phyloP scores from a whole-genome alignment of 2,797 vertebrate species.

The Hirundo rustica region DNA sequence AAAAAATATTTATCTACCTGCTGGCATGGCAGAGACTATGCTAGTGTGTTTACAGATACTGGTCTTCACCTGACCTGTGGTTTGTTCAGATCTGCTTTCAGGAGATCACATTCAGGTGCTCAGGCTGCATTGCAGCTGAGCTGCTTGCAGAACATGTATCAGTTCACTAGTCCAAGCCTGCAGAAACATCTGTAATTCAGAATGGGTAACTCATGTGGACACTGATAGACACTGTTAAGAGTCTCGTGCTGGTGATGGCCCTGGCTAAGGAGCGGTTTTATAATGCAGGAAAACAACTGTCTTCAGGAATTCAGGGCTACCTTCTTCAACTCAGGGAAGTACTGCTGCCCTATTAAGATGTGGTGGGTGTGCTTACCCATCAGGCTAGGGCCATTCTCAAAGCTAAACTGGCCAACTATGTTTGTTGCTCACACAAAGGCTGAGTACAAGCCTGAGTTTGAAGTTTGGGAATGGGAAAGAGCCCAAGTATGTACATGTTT shows the following conservation, averaged over 20 bases:
- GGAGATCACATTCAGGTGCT: neutral
- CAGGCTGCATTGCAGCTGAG: neutral
- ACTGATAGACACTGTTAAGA: neutral
- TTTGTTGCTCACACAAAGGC: neutral
- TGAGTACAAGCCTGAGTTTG: neutral
- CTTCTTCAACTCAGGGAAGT: neutral
- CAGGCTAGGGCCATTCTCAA: neutral
- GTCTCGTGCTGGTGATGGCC: neutral
- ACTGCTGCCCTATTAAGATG: neutral
- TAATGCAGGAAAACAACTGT: neutral
- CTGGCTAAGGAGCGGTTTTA: neutral
- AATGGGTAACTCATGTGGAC: neutral
- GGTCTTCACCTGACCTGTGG: accelerated
- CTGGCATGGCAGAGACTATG: neutral
- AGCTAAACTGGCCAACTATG: neutral
- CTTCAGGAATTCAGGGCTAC: neutral
- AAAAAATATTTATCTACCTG: neutral
- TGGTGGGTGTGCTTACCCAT: neutral
- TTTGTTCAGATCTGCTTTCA: neutral
- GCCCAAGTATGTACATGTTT: no score
- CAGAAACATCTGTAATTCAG: neutral
- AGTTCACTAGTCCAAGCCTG: neutral
- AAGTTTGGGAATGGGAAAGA: neutral
- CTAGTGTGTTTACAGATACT: neutral
- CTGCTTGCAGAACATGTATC: neutral